Evolutionary conservation across 2,797 vertebrate species (phyloP).

Genomic region (Onychomys leucogaster): DNA sequence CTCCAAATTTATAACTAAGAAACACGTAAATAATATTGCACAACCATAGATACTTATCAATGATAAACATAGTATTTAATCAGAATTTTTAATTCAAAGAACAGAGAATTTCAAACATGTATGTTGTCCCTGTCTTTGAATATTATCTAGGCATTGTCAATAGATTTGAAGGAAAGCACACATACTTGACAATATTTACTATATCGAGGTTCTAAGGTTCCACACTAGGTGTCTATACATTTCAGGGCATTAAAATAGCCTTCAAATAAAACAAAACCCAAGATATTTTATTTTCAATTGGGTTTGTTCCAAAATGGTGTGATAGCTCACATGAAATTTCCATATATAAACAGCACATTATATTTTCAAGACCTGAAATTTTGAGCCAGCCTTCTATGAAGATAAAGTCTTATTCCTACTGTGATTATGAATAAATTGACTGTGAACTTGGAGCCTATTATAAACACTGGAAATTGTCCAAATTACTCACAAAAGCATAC

Average conservation of each 20-base stretch:
- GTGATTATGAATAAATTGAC: conserved; percentile 30
- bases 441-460: neutral
- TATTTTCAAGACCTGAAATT: conserved; percentile 51
- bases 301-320: conserved; percentile 19
- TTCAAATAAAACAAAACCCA: conserved; percentile 35
- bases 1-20: conserved; percentile 3
- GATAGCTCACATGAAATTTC: conserved; percentile 14
- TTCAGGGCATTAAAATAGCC: neutral
- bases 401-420: neutral
- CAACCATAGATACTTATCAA: neutral
- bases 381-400: neutral
- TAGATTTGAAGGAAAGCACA: neutral
- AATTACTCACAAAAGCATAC: conserved; percentile 64
- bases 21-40: neutral
- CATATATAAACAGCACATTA: conserved; percentile 6
- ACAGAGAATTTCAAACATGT: neutral
- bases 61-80: conserved; percentile 5
- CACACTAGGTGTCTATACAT: neutral
- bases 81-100: conserved; percentile 28
- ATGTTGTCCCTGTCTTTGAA: neutral
- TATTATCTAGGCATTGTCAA: neutral
- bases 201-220: neutral
- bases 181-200: neutral
- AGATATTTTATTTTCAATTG: neutral
- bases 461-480: conserved; percentile 59